Base-by-base conservation (phyloP, 2,888 invertebrate genomes). In the Anorthoa munda region DNA sequence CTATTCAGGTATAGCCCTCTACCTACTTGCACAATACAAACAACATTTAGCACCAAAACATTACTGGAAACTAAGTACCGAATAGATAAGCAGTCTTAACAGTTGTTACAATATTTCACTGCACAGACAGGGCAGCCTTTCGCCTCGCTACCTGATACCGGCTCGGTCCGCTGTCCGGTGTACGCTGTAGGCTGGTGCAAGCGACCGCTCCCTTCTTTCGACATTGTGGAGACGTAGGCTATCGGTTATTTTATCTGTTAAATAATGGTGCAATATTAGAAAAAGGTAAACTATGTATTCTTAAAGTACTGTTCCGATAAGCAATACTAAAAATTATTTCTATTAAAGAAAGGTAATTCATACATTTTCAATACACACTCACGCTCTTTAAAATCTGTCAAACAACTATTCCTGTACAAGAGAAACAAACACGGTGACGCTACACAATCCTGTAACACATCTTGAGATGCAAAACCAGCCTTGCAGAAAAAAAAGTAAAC, bases 191-290 rank as follows among this genome's bases (percentile, higher is more conserved):
- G 1, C 80, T 60, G 45, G 59, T 58, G 75, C 66, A 45, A 53
- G 63, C 0, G 55, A 53, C 81, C 79, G 55, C 79, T 71, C 77
- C 82, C 82, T 59, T 55, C 56, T 81, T 66, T 63, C 66, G 63
- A 77, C 56, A 69, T 65, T 56, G 68, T 81, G 55, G 64, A 65
- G 48, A 39, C 39, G 31, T 60, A 48, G 26, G 48, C 26, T 48
- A 68, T 50, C 26, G 53, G 60, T 77, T 18, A 26, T 46, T 63
- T 50, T 23, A 46, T 45, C 0, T 55, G 50, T 18, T 26, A 39
- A 9, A 9, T 39, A 1, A 39, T 39, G 7, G 31, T 39, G 7
- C 39, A 39, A 39, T 39, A 39, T 9, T 9, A 39, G 1, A 4
- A 39, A 39, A 1, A 7, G 31, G 31, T 31, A 31, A 31, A 31